Base-by-base conservation (phyloP, 1,140 invertebrate genomes). In the Magallana gigas region DNA sequence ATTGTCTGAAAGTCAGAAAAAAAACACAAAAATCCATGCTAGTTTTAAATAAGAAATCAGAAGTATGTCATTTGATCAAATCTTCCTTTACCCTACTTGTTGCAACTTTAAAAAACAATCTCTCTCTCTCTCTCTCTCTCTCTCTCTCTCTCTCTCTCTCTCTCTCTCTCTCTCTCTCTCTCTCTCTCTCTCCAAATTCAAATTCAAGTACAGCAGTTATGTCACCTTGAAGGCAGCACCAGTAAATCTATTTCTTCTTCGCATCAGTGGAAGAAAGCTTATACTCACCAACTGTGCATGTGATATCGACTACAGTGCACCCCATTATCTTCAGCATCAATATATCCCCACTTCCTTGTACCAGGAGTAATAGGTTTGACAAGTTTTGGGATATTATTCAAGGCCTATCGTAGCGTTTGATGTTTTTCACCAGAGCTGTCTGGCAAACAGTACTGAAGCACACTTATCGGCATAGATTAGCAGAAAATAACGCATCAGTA, bases 351-450 rank as follows among this genome's bases (percentile, higher is more conserved):
- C 68, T 76, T 76, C 68, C 68, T 76, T 76, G 68, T 76, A 76
- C 23, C 29, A 14, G 8, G 23, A 76, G 23, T 76, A 76, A 76
- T 76, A 76, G 68, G 68, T 76, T 76, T 76, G 68, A 76, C 68
- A 76, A 76, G 68, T 76, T 76, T 76, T 76, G 68, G 68, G 68
- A 76, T 76, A 76, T 76, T 76, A 76, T 76, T 76, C 68, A 76
- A 76, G 68, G 68, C 36, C 68, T 76, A 76, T 76, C 68, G 29
- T 76, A 76, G 68, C 68, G 68, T 76, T 76, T 76, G 68, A 76
- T 76, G 68, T 76, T 76, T 76, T 76, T 76, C 68, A 76, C 68
- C 68, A 29, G 68, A 76, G 68, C 68, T 76, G 68, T 76, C 68
- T 76, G 68, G 68, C 68, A 76, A 11, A 23, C 18, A 29, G 68